A percentile compares a stretch with the other conserved stretches of the same genome.
Conservation (phyloP, 2,113 vertebrate species). For the Entomyzon cyanotis region DNA sequence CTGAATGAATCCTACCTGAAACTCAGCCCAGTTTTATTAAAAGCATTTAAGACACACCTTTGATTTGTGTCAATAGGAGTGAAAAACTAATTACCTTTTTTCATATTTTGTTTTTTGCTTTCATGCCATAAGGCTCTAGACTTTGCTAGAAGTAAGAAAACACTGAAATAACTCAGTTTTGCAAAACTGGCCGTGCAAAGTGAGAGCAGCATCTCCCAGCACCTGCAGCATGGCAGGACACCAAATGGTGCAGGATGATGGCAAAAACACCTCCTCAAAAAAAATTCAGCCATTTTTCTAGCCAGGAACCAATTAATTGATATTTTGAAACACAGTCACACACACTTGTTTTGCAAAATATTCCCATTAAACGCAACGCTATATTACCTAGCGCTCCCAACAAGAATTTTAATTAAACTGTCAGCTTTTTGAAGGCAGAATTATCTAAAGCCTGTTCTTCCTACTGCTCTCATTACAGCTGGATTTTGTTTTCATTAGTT, state of each 20-base stretch:
- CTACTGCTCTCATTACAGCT: constrained; percentile 57
- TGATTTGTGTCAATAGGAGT: background rate
- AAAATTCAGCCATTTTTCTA: background rate
- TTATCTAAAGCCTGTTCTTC: constrained; percentile 35
- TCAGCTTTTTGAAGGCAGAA: constrained; percentile 44
- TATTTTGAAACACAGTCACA: background rate
- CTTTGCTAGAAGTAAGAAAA: background rate
- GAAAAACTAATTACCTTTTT: background rate
- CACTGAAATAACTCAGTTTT: background rate
- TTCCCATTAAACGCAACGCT: constrained; percentile 32
- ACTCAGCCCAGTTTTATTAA: background rate
- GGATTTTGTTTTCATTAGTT: constrained; percentile 64
- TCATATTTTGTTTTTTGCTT: background rate
- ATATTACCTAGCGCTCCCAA: constrained; percentile 30
- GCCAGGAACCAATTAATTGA: constrained; percentile 10
- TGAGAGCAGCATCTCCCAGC: background rate
- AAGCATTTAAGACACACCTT: background rate
- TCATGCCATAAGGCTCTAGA: background rate
- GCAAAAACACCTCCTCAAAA: background rate
- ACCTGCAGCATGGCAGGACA: background rate
- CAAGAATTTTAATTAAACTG: constrained; percentile 70
- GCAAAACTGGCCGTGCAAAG: background rate
- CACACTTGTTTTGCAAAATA: constrained; percentile 41
- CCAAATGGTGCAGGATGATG: background rate
- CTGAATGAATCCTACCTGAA: background rate